These are phyloP conservation scores for Burhinus oedicnemus DNA, from an alignment of 2,113 vertebrate genomes.

Conservation along the genomic window DNA sequence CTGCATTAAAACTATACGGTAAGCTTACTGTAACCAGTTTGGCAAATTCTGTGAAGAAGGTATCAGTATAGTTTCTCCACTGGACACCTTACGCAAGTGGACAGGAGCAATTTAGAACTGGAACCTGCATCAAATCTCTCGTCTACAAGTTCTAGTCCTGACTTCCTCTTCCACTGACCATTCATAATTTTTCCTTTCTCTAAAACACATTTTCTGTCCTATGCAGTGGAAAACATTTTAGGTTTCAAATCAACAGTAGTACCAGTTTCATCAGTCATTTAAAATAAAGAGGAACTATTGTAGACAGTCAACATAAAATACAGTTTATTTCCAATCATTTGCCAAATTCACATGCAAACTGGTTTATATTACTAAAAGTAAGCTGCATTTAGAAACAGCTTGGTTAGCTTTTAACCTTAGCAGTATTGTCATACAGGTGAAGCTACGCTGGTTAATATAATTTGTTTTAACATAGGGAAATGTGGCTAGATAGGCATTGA, in stretches of 20 bases:
- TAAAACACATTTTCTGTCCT: background rate
- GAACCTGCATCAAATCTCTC: background rate
- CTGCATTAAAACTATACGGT: background rate
- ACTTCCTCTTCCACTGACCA: background rate
- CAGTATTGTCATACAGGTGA: background rate
- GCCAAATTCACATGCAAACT: background rate
- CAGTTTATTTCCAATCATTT: conserved; percentile 47
- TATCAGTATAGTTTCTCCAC: background rate
- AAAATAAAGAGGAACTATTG: conserved; percentile 1
- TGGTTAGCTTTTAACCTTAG: background rate
- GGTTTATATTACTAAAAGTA: background rate
- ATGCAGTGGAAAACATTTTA: background rate
- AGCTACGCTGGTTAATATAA: background rate
- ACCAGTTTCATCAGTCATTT: background rate
- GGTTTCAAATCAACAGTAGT: background rate
- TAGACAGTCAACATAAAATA: background rate
- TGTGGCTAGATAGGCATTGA: background rate
- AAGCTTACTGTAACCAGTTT: background rate
- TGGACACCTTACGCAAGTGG: background rate
- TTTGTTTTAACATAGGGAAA: background rate
- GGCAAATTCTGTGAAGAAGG: background rate
- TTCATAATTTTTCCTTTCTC: background rate
- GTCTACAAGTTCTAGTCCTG: background rate
- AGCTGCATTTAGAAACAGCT: background rate
- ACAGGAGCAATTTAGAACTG: background rate